Evolutionary conservation across 1,140 invertebrate genomes (phyloP).

Genomic region (Magallana ariakensis): DNA sequence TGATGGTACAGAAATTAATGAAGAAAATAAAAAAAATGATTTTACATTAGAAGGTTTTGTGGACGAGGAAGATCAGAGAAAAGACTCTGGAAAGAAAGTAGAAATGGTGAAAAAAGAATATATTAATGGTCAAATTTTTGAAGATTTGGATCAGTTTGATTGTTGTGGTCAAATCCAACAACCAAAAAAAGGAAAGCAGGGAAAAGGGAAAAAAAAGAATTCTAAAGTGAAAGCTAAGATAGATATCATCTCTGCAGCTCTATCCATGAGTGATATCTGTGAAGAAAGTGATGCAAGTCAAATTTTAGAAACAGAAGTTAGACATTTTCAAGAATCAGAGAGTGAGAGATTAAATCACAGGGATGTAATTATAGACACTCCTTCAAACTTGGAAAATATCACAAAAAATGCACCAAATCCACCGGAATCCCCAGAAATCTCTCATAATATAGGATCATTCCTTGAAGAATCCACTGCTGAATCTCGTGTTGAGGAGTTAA

Average conservation of each 20-base stretch:
- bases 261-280: neutral
- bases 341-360: neutral
- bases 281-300: slow-evolving; percentile 7
- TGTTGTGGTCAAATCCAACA: too few species aligned
- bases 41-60: too few species aligned
- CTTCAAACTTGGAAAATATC: neutral
- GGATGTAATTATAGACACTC: neutral
- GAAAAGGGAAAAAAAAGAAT: neutral
- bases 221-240: neutral
- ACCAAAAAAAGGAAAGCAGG: neutral
- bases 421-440: too few species aligned
- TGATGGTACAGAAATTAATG: too few species aligned
- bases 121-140: too few species aligned
- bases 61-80: too few species aligned
- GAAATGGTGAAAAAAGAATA: too few species aligned
- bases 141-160: too few species aligned
- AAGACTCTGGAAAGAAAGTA: too few species aligned
- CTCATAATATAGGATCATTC: too few species aligned
- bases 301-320: neutral
- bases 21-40: too few species aligned
- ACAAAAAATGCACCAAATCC: too few species aligned
- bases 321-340: neutral
- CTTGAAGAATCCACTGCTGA: neutral
- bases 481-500: neutral
- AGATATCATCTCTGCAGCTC: neutral